phyloP scores from a whole-genome alignment of 2,113 vertebrate genomes.

The Pelecanoides urinatrix region DNA sequence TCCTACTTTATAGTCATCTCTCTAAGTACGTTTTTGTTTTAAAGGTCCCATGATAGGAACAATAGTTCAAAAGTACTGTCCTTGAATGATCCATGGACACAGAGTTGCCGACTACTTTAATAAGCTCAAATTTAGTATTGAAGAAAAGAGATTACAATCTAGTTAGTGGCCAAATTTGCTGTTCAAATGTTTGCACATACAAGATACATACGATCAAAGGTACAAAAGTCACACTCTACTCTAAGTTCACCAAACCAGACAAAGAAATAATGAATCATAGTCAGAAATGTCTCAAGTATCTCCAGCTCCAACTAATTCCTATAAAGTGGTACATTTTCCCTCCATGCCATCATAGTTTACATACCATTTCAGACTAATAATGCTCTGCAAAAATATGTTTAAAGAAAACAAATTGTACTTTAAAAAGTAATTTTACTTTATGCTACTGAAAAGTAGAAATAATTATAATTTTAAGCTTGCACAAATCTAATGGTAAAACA shows the following conservation, averaged over 20 bases:
- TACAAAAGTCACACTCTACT: background rate
- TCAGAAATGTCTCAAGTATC: background rate
- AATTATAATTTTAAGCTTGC: background rate
- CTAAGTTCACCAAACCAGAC: background rate
- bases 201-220: background rate
- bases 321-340: background rate
- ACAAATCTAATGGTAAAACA: background rate
- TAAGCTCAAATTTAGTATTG: background rate
- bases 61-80: background rate
- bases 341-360: background rate
- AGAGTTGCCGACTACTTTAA: background rate
- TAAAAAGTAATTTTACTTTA: background rate
- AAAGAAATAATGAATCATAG: background rate
- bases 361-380: background rate
- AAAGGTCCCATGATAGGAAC: background rate
- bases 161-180: background rate
- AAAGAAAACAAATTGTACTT: background rate
- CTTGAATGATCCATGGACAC: background rate
- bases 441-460: background rate
- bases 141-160: background rate
- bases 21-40: background rate
- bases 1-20: background rate
- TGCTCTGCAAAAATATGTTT: background rate
- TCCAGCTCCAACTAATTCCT: background rate
- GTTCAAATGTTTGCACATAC: background rate